A percentile compares a stretch with the other conserved stretches of the same genome.
These are phyloP conservation scores for Chironomus striatipennis DNA, from an alignment of 1,140 invertebrate genomes.

Conservation along the genomic window DNA sequence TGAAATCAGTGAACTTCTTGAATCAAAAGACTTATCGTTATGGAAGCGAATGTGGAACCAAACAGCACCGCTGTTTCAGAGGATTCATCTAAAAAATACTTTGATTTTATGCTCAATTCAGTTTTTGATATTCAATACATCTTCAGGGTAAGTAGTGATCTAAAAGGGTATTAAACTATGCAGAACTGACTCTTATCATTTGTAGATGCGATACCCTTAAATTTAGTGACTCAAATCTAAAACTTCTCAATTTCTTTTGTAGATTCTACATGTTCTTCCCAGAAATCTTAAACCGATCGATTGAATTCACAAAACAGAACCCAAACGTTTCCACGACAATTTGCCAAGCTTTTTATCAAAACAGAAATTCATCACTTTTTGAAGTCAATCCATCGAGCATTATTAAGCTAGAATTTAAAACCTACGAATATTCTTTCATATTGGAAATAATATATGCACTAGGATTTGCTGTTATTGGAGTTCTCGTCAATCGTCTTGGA, in stretches of 20 bases:
- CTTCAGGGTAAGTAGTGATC: conserved; percentile 30
- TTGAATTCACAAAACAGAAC: conserved; percentile 26
- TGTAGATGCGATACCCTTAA: no score
- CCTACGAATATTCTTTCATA: conserved; percentile 28
- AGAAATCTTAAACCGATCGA: conserved; percentile 33
- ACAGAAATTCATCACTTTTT: conserved; percentile 7
- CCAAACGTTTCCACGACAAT: conserved; percentile 26
- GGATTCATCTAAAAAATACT: conserved; percentile 44
- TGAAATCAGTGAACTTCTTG: conserved; percentile 31
- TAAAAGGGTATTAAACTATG: conserved; percentile 26
- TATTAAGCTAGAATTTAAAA: conserved; percentile 27
- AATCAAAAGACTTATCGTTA: conserved; percentile 30
- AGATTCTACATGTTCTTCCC: conserved; percentile 32
- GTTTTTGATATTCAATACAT: conserved; percentile 41
- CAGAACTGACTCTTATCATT: no score
- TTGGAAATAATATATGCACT: conserved; percentile 29
- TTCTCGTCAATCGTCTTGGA: conserved; percentile 27
- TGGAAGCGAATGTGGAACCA: conserved; percentile 40
- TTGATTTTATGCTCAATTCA: conserved; percentile 47
- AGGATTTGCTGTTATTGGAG: conserved; percentile 28
- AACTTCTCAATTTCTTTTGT: conserved; percentile 27
- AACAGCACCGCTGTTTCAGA: conserved; percentile 43
- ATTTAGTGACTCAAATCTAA: no score
- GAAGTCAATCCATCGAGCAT: conserved; percentile 22
- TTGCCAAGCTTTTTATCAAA: conserved; percentile 28